Evolutionary conservation across 1,140 invertebrate species (phyloP).

Genomic region (Drosophila pectinifera): DNA sequence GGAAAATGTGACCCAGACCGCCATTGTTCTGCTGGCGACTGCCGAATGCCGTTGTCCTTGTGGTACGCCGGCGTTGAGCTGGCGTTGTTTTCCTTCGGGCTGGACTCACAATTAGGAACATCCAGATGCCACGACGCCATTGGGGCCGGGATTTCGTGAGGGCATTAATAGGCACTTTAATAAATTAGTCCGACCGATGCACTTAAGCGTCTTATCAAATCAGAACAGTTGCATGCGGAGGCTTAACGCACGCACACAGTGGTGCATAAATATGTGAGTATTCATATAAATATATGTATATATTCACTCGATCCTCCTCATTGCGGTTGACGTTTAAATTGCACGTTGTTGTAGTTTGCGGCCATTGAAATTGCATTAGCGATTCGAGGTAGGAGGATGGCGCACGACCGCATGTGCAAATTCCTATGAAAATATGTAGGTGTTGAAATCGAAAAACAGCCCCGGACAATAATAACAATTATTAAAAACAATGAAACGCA

Average conservation of each 20-base stretch:
- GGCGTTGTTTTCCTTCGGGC: conserved; percentile 36
- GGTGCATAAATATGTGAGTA: conserved; percentile 34
- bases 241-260: conserved; percentile 31
- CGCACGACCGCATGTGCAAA: conserved; percentile 20
- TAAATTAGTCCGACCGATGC: conserved; percentile 64
- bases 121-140: conserved; percentile 28
- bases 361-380: conserved; percentile 52
- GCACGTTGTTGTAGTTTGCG: conserved; percentile 36
- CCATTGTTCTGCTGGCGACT: conserved; percentile 33
- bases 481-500: conserved; percentile 78
- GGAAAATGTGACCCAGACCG: conserved; percentile 63
- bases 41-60: conserved; percentile 6
- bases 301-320: conserved; percentile 32
- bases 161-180: conserved; percentile 74
- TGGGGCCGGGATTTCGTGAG: conserved; percentile 48
- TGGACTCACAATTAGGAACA: conserved; percentile 44
- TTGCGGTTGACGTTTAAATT: conserved; percentile 51
- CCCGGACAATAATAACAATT: conserved; percentile 75
- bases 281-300: conserved; percentile 37
- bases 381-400: neutral
- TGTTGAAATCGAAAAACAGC: conserved; percentile 43
- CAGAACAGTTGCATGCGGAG: conserved; percentile 43
- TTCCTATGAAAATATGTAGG: conserved; percentile 66
- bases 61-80: neutral
- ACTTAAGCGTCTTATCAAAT: conserved; percentile 63